Conservation (phyloP, 2,888 invertebrate species). For the Eutolmus rufibarbis region DNA sequence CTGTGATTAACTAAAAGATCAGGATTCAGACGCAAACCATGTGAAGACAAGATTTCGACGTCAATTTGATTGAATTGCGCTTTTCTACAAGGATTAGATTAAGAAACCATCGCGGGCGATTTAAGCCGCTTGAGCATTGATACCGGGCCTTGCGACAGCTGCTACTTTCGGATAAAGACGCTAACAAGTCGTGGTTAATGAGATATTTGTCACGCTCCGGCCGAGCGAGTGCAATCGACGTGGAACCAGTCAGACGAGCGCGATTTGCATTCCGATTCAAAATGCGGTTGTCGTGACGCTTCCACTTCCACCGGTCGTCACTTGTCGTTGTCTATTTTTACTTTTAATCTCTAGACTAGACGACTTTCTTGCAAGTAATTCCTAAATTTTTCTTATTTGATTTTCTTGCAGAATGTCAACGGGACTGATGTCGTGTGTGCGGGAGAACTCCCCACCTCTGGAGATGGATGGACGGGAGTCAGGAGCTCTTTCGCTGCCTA, state of each 20-base stretch:
- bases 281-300: background rate
- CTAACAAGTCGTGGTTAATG: background rate
- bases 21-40: background rate
- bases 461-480: slow-evolving; percentile 56
- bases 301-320: background rate
- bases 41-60: background rate
- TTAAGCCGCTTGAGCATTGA: background rate
- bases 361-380: background rate
- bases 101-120: background rate
- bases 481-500: slow-evolving; percentile 58
- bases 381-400: slow-evolving; percentile 39
- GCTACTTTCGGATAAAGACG: background rate
- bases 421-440: slow-evolving; percentile 62
- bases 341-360: background rate
- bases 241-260: background rate
- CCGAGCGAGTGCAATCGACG: background rate
- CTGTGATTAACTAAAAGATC: background rate
- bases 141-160: background rate
- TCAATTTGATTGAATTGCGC: background rate
- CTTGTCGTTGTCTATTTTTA: background rate
- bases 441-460: slow-evolving; percentile 62
- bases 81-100: background rate
- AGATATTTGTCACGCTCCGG: background rate
- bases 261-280: background rate
- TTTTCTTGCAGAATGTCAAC: slow-evolving; percentile 59